Conservation (phyloP, 2,797 vertebrate species). For the Sebastes paucispinis region DNA sequence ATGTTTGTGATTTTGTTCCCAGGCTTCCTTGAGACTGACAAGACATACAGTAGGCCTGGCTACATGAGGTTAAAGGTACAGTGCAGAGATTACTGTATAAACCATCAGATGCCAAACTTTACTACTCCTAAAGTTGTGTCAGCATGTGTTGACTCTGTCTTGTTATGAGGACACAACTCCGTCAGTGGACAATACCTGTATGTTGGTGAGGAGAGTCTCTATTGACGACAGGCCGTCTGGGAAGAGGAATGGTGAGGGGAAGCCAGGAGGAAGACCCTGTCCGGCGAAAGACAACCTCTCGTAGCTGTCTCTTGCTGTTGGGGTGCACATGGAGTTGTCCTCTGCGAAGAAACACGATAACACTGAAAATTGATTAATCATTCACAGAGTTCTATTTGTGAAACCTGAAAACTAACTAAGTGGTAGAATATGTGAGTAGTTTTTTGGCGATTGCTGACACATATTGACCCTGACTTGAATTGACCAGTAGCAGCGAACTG, state of each 20-base stretch:
- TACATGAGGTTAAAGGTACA: neutral
- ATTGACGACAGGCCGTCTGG: slow-evolving; percentile 98
- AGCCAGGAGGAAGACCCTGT: slow-evolving; percentile 94
- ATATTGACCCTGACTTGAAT: slow-evolving; percentile 32
- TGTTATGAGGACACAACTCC: neutral
- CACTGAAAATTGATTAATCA: neutral
- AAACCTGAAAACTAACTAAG: neutral
- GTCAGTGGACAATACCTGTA: slow-evolving; percentile 62
- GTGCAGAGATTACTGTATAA: neutral
- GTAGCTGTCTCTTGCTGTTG: slow-evolving; percentile 97
- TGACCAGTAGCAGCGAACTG: slow-evolving; percentile 22
- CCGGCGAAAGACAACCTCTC: slow-evolving; percentile 96
- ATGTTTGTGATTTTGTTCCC: neutral
- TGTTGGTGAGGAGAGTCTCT: slow-evolving; percentile 99
- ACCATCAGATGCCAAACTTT: neutral
- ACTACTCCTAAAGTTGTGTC: neutral
- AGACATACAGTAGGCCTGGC: neutral
- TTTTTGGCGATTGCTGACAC: slow-evolving; percentile 20
- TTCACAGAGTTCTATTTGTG: neutral
- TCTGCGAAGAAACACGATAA: slow-evolving; percentile 82
- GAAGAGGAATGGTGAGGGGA: slow-evolving; percentile 98
- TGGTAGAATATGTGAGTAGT: neutral
- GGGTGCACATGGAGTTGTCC: slow-evolving; percentile 95
- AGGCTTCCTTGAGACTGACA: neutral
- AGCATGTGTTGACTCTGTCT: neutral